Base-by-base conservation (phyloP, 2,113 vertebrate species). In the Nibea albiflora region DNA sequence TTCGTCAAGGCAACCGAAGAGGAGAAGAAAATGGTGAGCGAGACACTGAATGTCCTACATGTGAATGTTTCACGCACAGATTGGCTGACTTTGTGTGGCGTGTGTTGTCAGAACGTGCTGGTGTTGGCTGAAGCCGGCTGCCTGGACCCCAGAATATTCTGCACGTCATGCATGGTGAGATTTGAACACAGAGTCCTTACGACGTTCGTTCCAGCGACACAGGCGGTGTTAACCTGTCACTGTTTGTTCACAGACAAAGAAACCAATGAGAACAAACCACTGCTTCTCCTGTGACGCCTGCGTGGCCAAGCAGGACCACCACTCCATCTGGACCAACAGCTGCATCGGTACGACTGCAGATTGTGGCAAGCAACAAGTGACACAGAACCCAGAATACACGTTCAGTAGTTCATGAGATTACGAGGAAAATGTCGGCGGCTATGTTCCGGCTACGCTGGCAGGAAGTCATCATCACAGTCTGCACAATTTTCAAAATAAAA, bases 111-210 rank as follows among this genome's bases (percentile, higher is more conserved):
- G 98, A 98, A 95, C 67, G 96, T 98, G 53, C 83, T 97, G 87
- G 90, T 95, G 79, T 94, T 99, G 69, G 97, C 97, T 80, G 98
- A 99, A 93, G 96, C 96, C 0, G 97, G 96, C 15, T 96, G 93
- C 85, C 93, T 99, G 92, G 97, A 98, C 86, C 96, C 96, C 78
- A 96, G 96, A 81, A 95, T 97, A 1, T 98, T 99, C 92, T 99
- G 98, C 92, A 96, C 96, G 0, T 97, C 96, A 0, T 99, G 98
- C 92, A 97, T 98, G 95, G 98, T 99, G 93, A 96, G 96, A 3
- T 2, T 20, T 11, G 15, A 60, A 20, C 52, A 22, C 56, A 44
- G 24, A 35, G 15, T n/a, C 12, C 20, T 26, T 63, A n/a, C 3
- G 17, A 8, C 73, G 4, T 5, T 31, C 24, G 15, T 15, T 11